Conservation (phyloP, 1,140 invertebrate genomes). For the Forficula auricularia region DNA sequence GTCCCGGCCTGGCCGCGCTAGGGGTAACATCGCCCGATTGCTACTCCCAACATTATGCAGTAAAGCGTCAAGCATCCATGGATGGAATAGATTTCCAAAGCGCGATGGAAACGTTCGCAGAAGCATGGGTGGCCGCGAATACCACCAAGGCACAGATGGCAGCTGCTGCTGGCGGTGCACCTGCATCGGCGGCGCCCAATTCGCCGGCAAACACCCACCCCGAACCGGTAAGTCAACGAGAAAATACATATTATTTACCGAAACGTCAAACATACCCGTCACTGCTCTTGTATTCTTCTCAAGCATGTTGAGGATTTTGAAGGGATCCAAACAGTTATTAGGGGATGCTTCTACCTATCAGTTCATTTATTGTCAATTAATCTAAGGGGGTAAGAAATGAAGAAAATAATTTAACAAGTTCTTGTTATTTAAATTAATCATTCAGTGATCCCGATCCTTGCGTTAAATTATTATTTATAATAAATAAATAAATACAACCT, state of each 20-base stretch:
- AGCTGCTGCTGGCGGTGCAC: not conserved
- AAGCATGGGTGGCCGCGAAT: slow-evolving; percentile 88
- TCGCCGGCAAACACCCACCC: slow-evolving; percentile 13
- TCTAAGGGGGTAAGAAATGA: too few relatives aligned
- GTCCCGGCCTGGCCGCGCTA: slow-evolving; percentile 26
- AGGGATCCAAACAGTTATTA: too few relatives aligned
- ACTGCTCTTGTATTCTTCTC: too few relatives aligned
- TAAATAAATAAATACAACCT: too few relatives aligned
- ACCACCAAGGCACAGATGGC: slow-evolving; percentile 41
- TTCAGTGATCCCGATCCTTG: too few relatives aligned
- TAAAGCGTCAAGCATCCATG: not conserved
- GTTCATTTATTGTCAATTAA: too few relatives aligned
- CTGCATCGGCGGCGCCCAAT: slow-evolving; percentile 30
- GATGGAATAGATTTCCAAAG: slow-evolving; percentile 82
- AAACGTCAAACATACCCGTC: too few relatives aligned
- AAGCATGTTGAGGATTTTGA: too few relatives aligned
- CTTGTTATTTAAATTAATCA: too few relatives aligned
- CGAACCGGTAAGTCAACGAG: slow-evolving; percentile 24
- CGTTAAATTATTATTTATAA: too few relatives aligned
- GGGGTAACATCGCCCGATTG: slow-evolving; percentile 27
- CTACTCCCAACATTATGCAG: slow-evolving; percentile 10
- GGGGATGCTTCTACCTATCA: too few relatives aligned
- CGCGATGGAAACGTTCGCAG: slow-evolving; percentile 91
- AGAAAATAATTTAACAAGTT: too few relatives aligned
- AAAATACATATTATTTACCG: slow-evolving; percentile 15